Evolutionary conservation across 2,888 invertebrate genomes (phyloP).

Genomic region (Heliconius hortense): DNA sequence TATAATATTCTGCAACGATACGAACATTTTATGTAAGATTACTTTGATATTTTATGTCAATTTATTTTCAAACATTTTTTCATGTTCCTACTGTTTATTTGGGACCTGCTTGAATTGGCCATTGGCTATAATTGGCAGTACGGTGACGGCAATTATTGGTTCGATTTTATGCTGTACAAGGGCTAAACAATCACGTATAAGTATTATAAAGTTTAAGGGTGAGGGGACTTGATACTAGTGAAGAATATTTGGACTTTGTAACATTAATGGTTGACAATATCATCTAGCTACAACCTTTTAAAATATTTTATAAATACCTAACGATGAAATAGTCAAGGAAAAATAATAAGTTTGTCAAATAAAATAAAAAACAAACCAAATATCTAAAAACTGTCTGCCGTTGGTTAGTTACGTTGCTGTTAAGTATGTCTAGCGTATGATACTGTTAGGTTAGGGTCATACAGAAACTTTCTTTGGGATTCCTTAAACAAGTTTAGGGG

Average conservation of each 20-base stretch:
- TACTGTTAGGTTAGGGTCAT: not conserved
- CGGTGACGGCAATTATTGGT: slow-evolving; percentile 55
- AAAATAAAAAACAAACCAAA: not conserved
- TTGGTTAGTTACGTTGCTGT: slow-evolving; percentile 8
- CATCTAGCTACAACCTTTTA: not conserved
- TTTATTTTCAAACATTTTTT: slow-evolving; percentile 6
- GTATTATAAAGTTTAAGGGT: not conserved
- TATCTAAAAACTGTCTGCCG: not conserved
- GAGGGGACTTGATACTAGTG: not conserved
- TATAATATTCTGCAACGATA: not conserved
- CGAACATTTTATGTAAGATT: not conserved
- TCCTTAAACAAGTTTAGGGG: slow-evolving; percentile 3
- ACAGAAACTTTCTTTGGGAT: not conserved
- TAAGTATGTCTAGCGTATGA: not conserved
- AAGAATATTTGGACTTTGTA: not conserved
- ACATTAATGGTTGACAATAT: not conserved
- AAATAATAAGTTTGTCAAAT: not conserved
- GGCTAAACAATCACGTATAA: slow-evolving; percentile 32
- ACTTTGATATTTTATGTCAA: not conserved
- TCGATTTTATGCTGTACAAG: slow-evolving; percentile 52
- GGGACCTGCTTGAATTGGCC: slow-evolving; percentile 53
- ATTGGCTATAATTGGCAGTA: slow-evolving; percentile 74
- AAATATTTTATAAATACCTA: not conserved
- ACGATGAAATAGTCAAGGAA: not conserved
- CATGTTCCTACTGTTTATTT: slow-evolving; percentile 22